A percentile compares a stretch with the other conserved stretches of the same genome.
Conservation (phyloP, 1,140 invertebrate species). For the Drosophila eugracilis region DNA sequence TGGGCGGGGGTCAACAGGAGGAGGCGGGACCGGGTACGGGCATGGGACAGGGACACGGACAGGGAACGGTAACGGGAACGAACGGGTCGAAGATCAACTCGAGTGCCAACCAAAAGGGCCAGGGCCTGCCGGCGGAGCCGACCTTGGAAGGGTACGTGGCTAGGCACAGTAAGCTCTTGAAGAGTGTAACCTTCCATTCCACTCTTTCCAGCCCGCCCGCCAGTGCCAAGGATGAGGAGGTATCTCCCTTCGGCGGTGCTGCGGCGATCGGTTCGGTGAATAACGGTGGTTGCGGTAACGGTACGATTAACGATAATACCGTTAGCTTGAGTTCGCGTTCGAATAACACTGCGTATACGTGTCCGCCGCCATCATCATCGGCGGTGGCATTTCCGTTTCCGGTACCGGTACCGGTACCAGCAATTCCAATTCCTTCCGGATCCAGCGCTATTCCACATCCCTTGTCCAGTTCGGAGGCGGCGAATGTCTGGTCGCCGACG, state of each 20-base stretch:
- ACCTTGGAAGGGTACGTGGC: conserved; percentile 94
- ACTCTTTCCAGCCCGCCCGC: conserved; percentile 91
- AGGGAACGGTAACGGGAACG: conserved; percentile 73
- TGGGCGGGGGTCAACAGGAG: conserved; percentile 87
- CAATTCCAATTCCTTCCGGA: background rate
- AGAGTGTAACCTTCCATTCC: conserved; percentile 95
- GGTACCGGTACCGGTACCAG: background rate
- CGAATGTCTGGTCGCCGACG: conserved; percentile 64
- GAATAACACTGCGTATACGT: conserved; percentile 20
- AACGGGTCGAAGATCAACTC: conserved; percentile 80
- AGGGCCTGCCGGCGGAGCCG: conserved; percentile 86
- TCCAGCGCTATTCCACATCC: background rate
- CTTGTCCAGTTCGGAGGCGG: conserved; percentile 8
- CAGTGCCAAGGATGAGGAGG: conserved; percentile 85
- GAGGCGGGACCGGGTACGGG: background rate
- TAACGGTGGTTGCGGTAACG: conserved; percentile 7
- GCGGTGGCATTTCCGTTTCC: conserved; percentile 23
- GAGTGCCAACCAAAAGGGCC: conserved; percentile 85
- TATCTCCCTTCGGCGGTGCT: conserved; percentile 54
- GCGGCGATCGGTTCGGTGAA: conserved; percentile 13
- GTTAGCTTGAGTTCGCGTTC: conserved; percentile 12
- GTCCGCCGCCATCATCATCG: background rate
- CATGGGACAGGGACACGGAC: background rate
- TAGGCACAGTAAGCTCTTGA: conserved; percentile 93
- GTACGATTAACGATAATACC: background rate